Base-by-base conservation (phyloP, 2,888 invertebrate genomes). In the Epinotia brunnichana region DNA sequence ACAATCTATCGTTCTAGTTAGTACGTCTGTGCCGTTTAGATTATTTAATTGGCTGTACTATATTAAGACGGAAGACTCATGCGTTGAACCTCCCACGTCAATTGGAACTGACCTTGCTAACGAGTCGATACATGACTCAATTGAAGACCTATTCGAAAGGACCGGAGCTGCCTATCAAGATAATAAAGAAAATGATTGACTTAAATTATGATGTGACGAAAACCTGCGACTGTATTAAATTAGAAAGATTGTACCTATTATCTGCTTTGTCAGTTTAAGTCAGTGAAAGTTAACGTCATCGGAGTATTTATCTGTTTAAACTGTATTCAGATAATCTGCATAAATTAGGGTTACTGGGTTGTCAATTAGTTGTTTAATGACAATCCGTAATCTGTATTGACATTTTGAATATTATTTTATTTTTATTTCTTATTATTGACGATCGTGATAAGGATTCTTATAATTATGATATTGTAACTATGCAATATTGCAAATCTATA, bases 71-170 rank as follows among this genome's bases (percentile, higher is more conserved):
- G 35, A 63, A 53, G 51, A 67, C n/a, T 57, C 66, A 67, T 67
- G 39, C 41, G 29, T 54, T 67, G 67, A 71, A 66, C 61, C 48
- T 61, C 57, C 61, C 59, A 59, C 63, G 51, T 53, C 70, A 70
- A 64, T 41, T 59, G 35, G 60, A 48, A 56, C 72, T 72, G 72
- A 72, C 72, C 67, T 72, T 62, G 71, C 61, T 67, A 61, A 72
- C 41, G 39, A 24, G 51, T 64, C 70, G n/a, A 56, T 64, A 39
- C 24, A 61, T 68, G 67, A 57, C 56, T 72, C 72, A 62, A 56
- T 35, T 24, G 56, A 61, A 53, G 17, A 67, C 19, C 56, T 21
- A 59, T 19, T n/a, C 10, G 39, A 54, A 21, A 13, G 15, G 61
- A 61, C 44, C 44, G 44, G 44, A 39, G n/a, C 13, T 39, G 35